Base-by-base conservation (phyloP, 2,113 vertebrate species). In the Pelusios castaneus region DNA sequence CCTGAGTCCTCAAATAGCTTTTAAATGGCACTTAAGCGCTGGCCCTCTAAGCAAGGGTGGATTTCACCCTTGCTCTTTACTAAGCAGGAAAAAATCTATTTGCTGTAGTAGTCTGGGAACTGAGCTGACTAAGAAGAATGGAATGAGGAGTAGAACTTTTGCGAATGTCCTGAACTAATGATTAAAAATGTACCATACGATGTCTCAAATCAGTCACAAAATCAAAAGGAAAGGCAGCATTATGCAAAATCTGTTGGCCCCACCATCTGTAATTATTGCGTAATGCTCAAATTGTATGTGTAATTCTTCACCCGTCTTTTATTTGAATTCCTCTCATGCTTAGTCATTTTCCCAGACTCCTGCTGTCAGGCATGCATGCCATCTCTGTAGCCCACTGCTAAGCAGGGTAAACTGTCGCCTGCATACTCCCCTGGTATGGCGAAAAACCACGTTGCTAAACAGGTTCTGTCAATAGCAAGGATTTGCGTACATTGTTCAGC, bases 321-420 rank as follows among this genome's bases (percentile, higher is more conserved):
- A 43, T 84, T 76, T n/a, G 47, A 76, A 60, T 95, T 95, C 70
- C 79, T 94, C 75, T 80, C 58, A 8, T 55, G 24, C 9, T 45
- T 54, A 87, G 80, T 95, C 56, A 17, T 10, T 70, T n/a, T 43
- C 81, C 86, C 24, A 6, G 84, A 83, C 94, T 49, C 76, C 89
- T 89, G 82, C 45, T 76, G 45, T 77, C 56, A 73, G 77, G 38
- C 38, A 77, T 82, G 38, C 75, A 31, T 56, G 52, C 56, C 38
- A 91, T 80, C 70, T 47, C 43, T 73, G 79, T 76, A 67, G 60
- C 43, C 82, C 67, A 43, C 38, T 54, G 67, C 45, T 41, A 89
- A 95, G 41, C 45, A 91, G 47, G 81, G 89, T 52, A 78, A 38
- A 29, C 84, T 97, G 88, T 82, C 93, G 13, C 38, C 77, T 14